Conservation (phyloP, 1,140 invertebrate genomes). For the Lysiphlebus fabarum region DNA sequence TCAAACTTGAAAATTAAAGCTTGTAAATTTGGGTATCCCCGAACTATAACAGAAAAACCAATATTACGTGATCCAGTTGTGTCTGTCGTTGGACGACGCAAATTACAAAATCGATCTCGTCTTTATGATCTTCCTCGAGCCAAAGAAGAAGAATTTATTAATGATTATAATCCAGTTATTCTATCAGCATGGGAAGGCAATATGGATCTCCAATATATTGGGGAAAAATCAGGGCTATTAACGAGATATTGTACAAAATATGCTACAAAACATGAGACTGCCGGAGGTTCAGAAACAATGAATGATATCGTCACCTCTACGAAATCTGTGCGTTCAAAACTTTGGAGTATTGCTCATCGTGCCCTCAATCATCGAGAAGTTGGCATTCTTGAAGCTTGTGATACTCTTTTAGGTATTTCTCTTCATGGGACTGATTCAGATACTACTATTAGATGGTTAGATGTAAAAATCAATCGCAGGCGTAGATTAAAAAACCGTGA, state of each 20-base stretch:
- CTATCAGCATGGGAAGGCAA: conserved; percentile 39
- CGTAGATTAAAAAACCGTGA: neutral
- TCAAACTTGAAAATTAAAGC: conserved; percentile 8
- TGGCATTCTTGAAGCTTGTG: conserved; percentile 23
- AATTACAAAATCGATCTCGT: conserved; percentile 3
- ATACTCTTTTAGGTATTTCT: conserved; percentile 19
- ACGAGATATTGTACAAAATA: conserved; percentile 37
- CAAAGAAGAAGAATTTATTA: conserved; percentile 27
- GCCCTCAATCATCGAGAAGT: conserved; percentile 21
- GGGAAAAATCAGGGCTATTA: conserved; percentile 38
- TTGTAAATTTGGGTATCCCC: conserved; percentile 30
- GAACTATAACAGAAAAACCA: conserved; percentile 24
- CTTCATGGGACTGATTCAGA: conserved; percentile 26
- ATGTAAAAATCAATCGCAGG: conserved; percentile 2
- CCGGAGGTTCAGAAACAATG: neutral
- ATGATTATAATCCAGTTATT: conserved; percentile 44
- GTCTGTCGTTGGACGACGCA: conserved; percentile 28
- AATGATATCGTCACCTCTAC: conserved; percentile 24
- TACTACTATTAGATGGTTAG: conserved; percentile 28
- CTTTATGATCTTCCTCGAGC: conserved; percentile 26
- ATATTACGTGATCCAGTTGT: conserved; percentile 24
- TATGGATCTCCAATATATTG: conserved; percentile 43
- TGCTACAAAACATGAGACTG: conserved; percentile 29
- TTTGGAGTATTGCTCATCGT: conserved; percentile 33
- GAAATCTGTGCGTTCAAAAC: conserved; percentile 24